A percentile compares a stretch with the other conserved stretches of the same genome.
Conservation (phyloP, 2,113 vertebrate genomes). For the Paraplagusia blochii region DNA sequence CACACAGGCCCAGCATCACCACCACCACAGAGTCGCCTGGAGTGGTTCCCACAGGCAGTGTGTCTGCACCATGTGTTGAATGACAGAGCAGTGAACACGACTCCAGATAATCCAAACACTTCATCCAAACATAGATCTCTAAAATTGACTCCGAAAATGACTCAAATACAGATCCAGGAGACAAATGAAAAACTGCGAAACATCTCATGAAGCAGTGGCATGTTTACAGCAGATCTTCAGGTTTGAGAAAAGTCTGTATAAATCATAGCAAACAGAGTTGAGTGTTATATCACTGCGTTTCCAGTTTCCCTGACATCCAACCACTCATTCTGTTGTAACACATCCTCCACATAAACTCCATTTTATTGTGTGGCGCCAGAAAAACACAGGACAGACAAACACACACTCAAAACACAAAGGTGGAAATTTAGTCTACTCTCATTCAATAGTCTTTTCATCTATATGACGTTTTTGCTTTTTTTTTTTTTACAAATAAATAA, state of each 20-base stretch:
- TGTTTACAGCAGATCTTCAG: slow-evolving; percentile 1
- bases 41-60: slow-evolving; percentile 42
- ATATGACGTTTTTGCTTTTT: no score
- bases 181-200: slow-evolving; percentile 5
- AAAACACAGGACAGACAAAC: not conserved
- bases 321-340: not conserved
- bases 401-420: not conserved
- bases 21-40: slow-evolving; percentile 15
- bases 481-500: no score
- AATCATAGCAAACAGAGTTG: not conserved
- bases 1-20: slow-evolving; percentile 17
- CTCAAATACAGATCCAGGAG: not conserved
- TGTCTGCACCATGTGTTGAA: not conserved
- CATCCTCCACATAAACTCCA: not conserved
- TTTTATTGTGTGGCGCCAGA: not conserved
- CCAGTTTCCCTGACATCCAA: not conserved
- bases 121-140: not conserved
- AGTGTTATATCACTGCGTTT: not conserved
- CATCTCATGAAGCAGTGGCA: not conserved
- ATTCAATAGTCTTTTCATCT: no score
- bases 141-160: not conserved
- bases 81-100: slow-evolving; percentile 6
- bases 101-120: not conserved
- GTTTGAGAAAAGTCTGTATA: no score
- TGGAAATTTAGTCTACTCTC: no score